Evolutionary conservation across 2,888 invertebrate genomes (phyloP).

Genomic region (Yponomeuta cagnagella): DNA sequence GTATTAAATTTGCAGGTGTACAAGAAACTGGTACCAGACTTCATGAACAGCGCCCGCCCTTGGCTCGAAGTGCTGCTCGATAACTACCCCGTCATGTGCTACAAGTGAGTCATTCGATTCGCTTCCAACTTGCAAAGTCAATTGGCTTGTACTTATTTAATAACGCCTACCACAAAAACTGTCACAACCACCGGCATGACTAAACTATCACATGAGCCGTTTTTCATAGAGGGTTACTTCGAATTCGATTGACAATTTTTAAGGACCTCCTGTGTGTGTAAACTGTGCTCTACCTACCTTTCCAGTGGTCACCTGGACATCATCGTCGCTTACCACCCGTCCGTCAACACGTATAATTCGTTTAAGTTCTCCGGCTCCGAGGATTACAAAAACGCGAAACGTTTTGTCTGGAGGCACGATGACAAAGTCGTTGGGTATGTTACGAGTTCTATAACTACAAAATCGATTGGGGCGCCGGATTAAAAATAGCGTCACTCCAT

Average conservation of each 20-base stretch:
- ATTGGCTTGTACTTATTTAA: too few species aligned
- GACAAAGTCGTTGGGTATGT: slow-evolving; percentile 69
- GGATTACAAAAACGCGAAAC: slow-evolving; percentile 58
- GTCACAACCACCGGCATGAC: too few species aligned
- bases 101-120: slow-evolving; percentile 59
- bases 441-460: background rate
- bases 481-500: too few species aligned
- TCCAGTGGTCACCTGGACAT: slow-evolving; percentile 77
- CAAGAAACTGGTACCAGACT: slow-evolving; percentile 66
- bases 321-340: slow-evolving; percentile 79
- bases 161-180: too few species aligned
- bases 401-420: slow-evolving; percentile 62
- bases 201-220: too few species aligned
- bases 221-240: too few species aligned
- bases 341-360: slow-evolving; percentile 68
- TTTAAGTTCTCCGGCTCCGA: slow-evolving; percentile 57
- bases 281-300: too few species aligned
- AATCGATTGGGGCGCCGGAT: too few species aligned
- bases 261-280: too few species aligned
- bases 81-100: slow-evolving; percentile 75
- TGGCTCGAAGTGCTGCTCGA: slow-evolving; percentile 73
- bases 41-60: slow-evolving; percentile 74
- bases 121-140: too few species aligned
- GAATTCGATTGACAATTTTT: too few species aligned
- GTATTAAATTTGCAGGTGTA: slow-evolving; percentile 41